These are phyloP conservation scores for Julus scandinavius DNA, from an alignment of 2,888 invertebrate species.

Conservation along the genomic window DNA sequence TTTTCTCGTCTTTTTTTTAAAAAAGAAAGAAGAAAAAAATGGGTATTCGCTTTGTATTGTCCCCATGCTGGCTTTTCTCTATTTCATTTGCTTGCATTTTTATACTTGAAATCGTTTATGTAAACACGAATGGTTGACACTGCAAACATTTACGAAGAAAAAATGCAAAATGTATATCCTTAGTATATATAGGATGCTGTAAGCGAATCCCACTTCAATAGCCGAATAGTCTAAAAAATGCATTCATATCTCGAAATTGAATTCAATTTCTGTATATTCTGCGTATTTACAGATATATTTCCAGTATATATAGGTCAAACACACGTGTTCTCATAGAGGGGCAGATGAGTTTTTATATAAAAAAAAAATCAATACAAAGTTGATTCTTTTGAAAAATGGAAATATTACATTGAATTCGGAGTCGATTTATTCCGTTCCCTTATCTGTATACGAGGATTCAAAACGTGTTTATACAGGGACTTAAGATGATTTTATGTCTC, in stretches of 20 bases:
- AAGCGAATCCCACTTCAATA: not conserved
- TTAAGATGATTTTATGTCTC: constrained; percentile 15
- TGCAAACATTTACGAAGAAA: not conserved
- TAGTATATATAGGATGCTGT: not conserved
- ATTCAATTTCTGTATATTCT: constrained; percentile 9
- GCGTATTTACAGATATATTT: constrained; percentile 4
- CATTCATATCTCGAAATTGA: constrained; percentile 28
- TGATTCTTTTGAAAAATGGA: constrained; percentile 42
- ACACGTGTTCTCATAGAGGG: not conserved
- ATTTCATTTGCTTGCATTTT: not conserved
- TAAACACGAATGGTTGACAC: constrained; percentile 21
- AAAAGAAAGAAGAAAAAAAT: not conserved
- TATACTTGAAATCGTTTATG: not conserved
- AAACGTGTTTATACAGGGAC: constrained; percentile 38
- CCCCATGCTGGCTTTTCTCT: not conserved
- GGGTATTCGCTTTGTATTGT: not conserved
- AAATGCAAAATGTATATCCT: not conserved
- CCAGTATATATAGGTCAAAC: constrained; percentile 9
- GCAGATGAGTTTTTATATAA: not conserved
- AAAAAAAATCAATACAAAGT: constrained; percentile 26
- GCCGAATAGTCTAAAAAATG: not conserved
- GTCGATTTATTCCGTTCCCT: constrained; percentile 32
- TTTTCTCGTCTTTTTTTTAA: not conserved
- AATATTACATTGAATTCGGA: constrained; percentile 29
- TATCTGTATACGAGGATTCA: not conserved